Evolutionary conservation across 2,797 vertebrate species (phyloP).

Genomic region (Scarus forsteni): DNA sequence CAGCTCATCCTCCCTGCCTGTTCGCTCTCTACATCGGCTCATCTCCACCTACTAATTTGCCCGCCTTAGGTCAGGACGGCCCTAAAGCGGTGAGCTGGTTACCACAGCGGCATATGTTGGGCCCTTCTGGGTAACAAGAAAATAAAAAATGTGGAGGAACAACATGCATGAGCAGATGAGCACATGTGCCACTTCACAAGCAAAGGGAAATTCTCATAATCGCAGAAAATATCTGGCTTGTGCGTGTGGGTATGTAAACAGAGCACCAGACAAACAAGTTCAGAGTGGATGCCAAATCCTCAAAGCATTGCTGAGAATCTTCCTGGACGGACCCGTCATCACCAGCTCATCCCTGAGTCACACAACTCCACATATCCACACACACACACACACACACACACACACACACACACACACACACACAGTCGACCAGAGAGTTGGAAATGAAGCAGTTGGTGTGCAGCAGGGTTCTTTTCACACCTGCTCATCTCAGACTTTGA

Average conservation of each 20-base stretch:
- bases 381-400: conserved; percentile 14
- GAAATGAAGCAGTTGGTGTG: conserved; percentile 60
- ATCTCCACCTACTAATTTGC: conserved; percentile 78
- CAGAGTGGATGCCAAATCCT: conserved; percentile 34
- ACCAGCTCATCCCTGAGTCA: conserved; percentile 63
- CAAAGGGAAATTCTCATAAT: conserved; percentile 1
- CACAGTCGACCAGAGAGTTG: conserved; percentile 11
- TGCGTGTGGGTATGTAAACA: conserved; percentile 19
- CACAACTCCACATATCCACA: conserved; percentile 9
- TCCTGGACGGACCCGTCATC: conserved; percentile 56
- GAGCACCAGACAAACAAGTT: conserved; percentile 43
- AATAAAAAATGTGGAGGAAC: background rate
- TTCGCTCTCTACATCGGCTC: conserved; percentile 43
- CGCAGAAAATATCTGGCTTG: conserved; percentile 26
- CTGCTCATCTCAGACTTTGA: conserved; percentile 79
- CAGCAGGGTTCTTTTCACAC: conserved; percentile 67
- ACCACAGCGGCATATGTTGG: conserved; percentile 68
- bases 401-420: conserved; percentile 14
- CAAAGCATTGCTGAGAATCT: conserved; percentile 50
- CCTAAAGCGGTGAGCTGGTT: conserved; percentile 51
- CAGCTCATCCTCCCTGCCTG: conserved; percentile 55
- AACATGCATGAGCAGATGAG: conserved; percentile 29
- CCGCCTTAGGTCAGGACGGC: conserved; percentile 47
- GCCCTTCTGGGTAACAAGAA: conserved; percentile 19
- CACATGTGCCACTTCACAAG: conserved; percentile 6